phyloP scores from a whole-genome alignment of 2,888 invertebrate species.

The Parelbella ahira region DNA sequence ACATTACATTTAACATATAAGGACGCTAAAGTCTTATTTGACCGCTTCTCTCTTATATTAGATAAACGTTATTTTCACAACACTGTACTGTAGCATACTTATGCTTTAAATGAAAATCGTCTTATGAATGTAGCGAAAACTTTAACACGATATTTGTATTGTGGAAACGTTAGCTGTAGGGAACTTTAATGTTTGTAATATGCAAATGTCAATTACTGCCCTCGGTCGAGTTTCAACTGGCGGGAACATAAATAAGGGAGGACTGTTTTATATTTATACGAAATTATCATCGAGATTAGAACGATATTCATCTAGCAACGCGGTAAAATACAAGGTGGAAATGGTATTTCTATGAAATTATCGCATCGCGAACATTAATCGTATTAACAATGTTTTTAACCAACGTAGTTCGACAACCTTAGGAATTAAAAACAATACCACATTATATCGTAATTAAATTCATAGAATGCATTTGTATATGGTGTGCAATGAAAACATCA shows the following conservation, averaged over 20 bases:
- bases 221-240: conserved; percentile 44
- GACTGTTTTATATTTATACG: conserved; percentile 26
- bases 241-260: conserved; percentile 33
- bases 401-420: too few relatives aligned
- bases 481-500: too few relatives aligned
- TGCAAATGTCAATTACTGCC: conserved; percentile 71
- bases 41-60: conserved; percentile 6
- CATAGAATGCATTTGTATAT: too few relatives aligned
- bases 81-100: conserved; percentile 56
- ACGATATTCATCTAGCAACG: too few relatives aligned
- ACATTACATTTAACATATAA: background rate
- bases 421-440: too few relatives aligned
- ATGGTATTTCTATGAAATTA: too few relatives aligned
- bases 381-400: too few relatives aligned
- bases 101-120: conserved; percentile 76
- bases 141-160: conserved; percentile 63
- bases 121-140: conserved; percentile 76
- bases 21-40: conserved; percentile 7
- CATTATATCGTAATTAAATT: too few relatives aligned
- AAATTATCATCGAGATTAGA: conserved; percentile 7
- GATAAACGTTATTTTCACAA: conserved; percentile 2
- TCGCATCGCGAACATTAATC: too few relatives aligned
- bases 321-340: too few relatives aligned
- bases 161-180: conserved; percentile 53
- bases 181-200: conserved; percentile 39